Evolutionary conservation across 2,113 vertebrate species (phyloP).

Genomic region (Phoenicopterus ruber): DNA sequence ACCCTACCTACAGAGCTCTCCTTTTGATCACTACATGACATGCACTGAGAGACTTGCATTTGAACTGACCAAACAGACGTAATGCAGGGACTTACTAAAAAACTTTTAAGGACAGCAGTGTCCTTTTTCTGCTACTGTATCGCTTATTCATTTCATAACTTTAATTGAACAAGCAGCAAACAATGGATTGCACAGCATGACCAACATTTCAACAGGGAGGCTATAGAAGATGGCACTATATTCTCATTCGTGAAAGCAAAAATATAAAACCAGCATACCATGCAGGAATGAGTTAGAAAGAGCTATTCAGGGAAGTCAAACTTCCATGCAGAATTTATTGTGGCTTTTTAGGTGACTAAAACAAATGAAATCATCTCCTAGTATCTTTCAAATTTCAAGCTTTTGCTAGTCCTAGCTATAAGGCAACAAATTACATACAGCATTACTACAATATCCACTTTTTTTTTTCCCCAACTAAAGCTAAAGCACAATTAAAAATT

Average conservation of each 20-base stretch:
- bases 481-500: not conserved
- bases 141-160: not conserved
- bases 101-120: not conserved
- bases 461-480: not conserved
- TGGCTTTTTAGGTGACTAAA: not conserved
- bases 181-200: not conserved
- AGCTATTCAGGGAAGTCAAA: not conserved
- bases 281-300: not conserved
- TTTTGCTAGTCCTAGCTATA: not conserved
- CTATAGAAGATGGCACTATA: not conserved
- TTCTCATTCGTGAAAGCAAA: not conserved
- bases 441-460: not conserved
- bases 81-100: not conserved
- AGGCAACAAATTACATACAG: not conserved
- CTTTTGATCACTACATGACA: not conserved
- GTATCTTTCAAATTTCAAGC: not conserved
- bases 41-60: not conserved
- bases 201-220: not conserved
- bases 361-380: not conserved
- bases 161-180: conserved; percentile 1
- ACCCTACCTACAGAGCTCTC: not conserved
- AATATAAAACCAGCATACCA: conserved; percentile 8
- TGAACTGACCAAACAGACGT: not conserved
- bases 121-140: not conserved
- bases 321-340: not conserved